Evolutionary conservation across 2,113 vertebrate genomes (phyloP).

Genomic region (Strix aluco): DNA sequence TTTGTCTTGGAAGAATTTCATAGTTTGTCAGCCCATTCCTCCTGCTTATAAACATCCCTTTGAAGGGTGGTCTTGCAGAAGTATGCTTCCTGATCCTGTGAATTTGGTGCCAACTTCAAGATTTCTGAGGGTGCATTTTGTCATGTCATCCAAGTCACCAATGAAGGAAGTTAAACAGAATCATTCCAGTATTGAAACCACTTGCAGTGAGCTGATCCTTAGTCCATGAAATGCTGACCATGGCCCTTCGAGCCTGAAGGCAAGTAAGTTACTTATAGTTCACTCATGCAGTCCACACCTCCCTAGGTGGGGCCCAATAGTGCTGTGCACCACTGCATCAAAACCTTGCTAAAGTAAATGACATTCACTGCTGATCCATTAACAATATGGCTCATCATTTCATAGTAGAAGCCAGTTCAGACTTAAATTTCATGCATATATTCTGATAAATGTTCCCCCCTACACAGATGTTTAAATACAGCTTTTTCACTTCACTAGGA

Average conservation of each 20-base stretch:
- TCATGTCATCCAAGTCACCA: neutral
- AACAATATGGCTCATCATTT: neutral
- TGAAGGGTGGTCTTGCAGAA: neutral
- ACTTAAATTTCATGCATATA: neutral
- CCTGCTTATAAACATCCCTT: neutral
- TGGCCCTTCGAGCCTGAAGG: neutral
- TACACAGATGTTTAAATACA: neutral
- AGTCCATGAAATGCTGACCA: neutral
- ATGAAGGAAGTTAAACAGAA: neutral
- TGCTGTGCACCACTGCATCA: neutral
- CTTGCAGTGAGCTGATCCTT: neutral
- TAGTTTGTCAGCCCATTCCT: neutral
- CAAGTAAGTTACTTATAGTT: neutral
- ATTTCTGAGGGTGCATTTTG: neutral
- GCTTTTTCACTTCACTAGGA: neutral
- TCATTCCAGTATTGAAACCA: neutral
- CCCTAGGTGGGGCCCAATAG: no score
- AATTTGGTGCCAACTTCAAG: neutral
- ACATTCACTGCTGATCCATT: neutral
- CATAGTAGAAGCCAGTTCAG: neutral
- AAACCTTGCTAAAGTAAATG: neutral
- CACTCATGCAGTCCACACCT: neutral
- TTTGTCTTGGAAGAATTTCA: neutral
- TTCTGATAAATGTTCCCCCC: neutral
- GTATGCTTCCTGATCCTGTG: neutral